A percentile compares a stretch with the other conserved stretches of the same genome.
phyloP scores from a whole-genome alignment of 2,888 invertebrate species.

The Allygus modestus region DNA sequence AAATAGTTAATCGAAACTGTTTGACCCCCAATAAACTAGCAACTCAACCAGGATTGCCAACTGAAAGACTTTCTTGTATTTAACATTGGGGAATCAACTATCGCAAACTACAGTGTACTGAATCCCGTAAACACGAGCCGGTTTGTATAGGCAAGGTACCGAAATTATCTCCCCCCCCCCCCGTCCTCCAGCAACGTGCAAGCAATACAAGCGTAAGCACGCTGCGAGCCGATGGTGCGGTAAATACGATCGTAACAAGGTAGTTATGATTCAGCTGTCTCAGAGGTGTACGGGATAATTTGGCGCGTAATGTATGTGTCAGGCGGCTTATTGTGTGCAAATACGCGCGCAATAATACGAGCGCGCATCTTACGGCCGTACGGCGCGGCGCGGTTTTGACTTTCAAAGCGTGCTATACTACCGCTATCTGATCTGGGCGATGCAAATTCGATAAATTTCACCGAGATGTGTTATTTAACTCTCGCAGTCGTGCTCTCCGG shows the following conservation, averaged over 20 bases:
- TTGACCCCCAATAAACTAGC: no score
- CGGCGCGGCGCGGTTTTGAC: conserved; percentile 8
- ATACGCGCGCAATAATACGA: conserved; percentile 30
- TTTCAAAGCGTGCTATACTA: conserved; percentile 48
- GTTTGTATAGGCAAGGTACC: no score
- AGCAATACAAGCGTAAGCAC: neutral
- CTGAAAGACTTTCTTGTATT: no score
- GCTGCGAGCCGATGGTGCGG: neutral
- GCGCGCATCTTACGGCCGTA: neutral
- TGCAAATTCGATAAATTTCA: conserved; percentile 9
- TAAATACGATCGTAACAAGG: conserved; percentile 39
- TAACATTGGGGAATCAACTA: no score
- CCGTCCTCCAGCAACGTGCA: neutral
- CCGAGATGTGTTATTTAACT: conserved; percentile 20
- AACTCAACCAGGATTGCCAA: no score
- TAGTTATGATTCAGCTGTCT: conserved; percentile 58
- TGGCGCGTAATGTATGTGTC: conserved; percentile 50
- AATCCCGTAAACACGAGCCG: no score
- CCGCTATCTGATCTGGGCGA: conserved; percentile 19
- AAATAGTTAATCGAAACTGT: no score
- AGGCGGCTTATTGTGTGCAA: conserved; percentile 46
- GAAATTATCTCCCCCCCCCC: no score
- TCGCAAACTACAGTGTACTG: neutral
- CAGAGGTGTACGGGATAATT: conserved; percentile 55
- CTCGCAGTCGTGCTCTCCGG: neutral